These are phyloP conservation scores for Idaea dimidiata DNA, from an alignment of 2,888 invertebrate genomes.

Conservation along the genomic window DNA sequence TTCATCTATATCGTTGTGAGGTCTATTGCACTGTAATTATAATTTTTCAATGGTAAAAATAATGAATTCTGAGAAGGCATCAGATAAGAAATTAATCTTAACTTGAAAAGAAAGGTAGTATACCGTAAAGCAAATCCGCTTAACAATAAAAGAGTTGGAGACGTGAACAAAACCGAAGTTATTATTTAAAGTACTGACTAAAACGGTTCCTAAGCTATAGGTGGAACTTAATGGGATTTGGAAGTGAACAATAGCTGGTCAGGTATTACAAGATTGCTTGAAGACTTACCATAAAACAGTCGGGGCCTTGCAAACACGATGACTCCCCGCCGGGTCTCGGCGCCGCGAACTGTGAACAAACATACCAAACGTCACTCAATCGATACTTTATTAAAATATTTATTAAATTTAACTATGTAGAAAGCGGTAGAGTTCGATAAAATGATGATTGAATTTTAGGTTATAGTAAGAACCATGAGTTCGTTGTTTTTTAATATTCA, in stretches of 20 bases:
- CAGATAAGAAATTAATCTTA: background rate
- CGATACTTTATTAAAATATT: slow-evolving; percentile 34
- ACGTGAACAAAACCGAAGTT: background rate
- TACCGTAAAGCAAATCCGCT: background rate
- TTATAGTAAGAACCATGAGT: background rate
- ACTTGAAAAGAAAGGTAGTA: background rate
- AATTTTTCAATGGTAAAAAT: no score
- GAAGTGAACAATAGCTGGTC: slow-evolving; percentile 20
- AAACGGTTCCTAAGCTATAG: slow-evolving; percentile 14
- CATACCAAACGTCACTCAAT: slow-evolving; percentile 54
- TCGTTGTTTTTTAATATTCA: background rate
- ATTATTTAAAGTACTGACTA: slow-evolving; percentile 8
- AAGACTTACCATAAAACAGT: slow-evolving; percentile 86
- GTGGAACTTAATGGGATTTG: slow-evolving; percentile 22
- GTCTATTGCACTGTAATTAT: no score
- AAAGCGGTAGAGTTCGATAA: background rate
- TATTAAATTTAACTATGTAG: slow-evolving; percentile 17
- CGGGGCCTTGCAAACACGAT: slow-evolving; percentile 85
- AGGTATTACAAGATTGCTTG: slow-evolving; percentile 9
- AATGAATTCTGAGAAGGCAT: no score
- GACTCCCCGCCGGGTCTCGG: slow-evolving; percentile 83
- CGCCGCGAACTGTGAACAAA: slow-evolving; percentile 83
- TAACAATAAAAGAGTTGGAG: background rate
- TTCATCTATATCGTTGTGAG: background rate
- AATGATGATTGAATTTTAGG: background rate